Evolutionary conservation across 2,797 vertebrate genomes (phyloP).

Genomic region (Glossophaga mutica): DNA sequence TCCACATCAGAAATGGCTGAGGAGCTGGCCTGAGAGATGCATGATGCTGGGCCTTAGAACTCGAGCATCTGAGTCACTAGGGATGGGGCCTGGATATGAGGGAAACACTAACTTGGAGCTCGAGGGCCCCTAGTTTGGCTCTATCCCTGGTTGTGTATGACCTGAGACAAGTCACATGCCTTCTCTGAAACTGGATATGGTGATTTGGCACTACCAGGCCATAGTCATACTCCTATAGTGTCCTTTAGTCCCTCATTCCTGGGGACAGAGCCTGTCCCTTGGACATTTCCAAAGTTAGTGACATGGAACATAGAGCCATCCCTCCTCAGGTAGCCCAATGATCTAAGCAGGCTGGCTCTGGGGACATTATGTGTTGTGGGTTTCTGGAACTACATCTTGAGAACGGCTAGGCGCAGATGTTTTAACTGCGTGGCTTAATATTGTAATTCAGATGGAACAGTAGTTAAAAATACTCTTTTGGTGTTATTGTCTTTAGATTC

Average conservation of each 20-base stretch:
- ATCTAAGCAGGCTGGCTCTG: not conserved
- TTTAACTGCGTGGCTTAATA: not conserved
- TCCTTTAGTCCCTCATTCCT: not conserved
- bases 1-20: not conserved
- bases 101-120: not conserved
- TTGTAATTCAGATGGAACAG: not conserved
- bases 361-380: not conserved
- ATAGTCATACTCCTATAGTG: not conserved
- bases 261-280: not conserved
- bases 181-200: not conserved
- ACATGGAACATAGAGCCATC: not conserved
- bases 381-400: not conserved
- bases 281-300: not conserved
- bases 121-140: not conserved
- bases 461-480: not conserved
- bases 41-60: not conserved
- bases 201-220: not conserved
- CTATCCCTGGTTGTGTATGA: not conserved
- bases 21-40: not conserved
- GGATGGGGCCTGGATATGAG: not conserved
- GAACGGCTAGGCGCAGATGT: not conserved
- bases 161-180: not conserved
- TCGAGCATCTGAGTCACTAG: not conserved
- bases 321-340: not conserved
- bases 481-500: not conserved